Conservation (phyloP, 2,888 invertebrate genomes). For the Melinopterus prodromus region DNA sequence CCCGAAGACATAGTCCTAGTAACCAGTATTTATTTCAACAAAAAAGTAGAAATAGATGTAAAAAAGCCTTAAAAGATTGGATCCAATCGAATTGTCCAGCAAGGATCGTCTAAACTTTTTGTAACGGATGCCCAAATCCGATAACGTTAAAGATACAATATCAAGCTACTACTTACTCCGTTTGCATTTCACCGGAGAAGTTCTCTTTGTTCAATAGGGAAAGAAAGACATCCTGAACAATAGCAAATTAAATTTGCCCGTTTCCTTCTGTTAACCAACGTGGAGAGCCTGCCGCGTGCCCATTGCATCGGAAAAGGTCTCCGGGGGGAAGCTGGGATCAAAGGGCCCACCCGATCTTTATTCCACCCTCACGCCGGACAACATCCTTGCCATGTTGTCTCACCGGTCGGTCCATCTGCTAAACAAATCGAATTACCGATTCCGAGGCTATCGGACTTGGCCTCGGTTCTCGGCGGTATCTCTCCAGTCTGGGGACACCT, state of each 20-base stretch:
- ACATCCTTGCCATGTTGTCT: slow-evolving; percentile 50
- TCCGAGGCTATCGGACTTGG: slow-evolving; percentile 31
- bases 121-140: not conserved
- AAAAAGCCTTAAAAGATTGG: not conserved
- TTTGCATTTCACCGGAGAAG: not conserved
- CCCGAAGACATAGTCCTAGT: too few relatives aligned
- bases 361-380: slow-evolving; percentile 43
- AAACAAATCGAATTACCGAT: slow-evolving; percentile 56
- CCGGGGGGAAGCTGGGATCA: slow-evolving; percentile 53
- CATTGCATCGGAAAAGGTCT: slow-evolving; percentile 43
- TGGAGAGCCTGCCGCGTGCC: slow-evolving; percentile 25
- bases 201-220: not conserved
- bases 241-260: slow-evolving; percentile 52
- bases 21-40: not conserved
- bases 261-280: slow-evolving; percentile 54
- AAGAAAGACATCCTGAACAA: slow-evolving; percentile 18
- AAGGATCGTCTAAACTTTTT: not conserved
- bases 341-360: slow-evolving; percentile 47
- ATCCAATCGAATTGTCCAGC: not conserved
- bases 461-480: slow-evolving; percentile 44
- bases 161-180: not conserved
- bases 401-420: slow-evolving; percentile 55
- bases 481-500: slow-evolving; percentile 34
- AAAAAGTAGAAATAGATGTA: not conserved
- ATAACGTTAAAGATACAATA: not conserved